Percentiles rank a stretch among this genome's conserved stretches.
Conservation (phyloP, 2,797 vertebrate species). For the Tokudaia muenninki region DNA sequence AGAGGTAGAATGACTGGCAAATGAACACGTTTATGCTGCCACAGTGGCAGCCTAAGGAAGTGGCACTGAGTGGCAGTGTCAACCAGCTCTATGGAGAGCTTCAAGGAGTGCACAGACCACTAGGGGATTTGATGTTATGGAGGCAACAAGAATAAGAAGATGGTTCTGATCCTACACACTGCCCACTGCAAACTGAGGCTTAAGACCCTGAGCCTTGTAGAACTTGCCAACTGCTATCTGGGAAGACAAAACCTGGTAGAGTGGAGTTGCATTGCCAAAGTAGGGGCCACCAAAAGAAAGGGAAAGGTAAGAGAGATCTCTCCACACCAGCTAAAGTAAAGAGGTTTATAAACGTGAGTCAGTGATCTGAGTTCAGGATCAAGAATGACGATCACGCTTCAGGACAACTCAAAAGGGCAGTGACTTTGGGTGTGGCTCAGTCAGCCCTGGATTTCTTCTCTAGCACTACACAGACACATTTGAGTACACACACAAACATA, state of each 20-base stretch:
- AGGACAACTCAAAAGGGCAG: neutral
- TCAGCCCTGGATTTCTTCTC: neutral
- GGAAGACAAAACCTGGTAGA: neutral
- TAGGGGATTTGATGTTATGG: neutral
- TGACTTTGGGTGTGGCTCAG: neutral
- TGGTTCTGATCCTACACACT: neutral
- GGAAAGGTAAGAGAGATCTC: neutral
- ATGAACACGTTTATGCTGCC: neutral
- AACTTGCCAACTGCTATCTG: neutral
- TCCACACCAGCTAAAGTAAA: neutral
- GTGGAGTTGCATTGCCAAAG: neutral
- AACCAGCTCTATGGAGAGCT: neutral
- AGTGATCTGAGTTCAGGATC: accelerated
- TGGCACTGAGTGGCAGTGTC: neutral
- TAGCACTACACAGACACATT: neutral
- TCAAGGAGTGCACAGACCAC: neutral
- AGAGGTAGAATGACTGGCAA: neutral
- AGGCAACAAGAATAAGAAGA: neutral
- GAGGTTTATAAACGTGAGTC: neutral
- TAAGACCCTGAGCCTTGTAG: neutral
- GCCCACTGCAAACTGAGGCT: too few relatives aligned
- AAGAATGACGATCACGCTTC: neutral
- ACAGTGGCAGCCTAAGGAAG: neutral
- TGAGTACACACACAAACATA: neutral
- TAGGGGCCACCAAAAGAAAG: neutral